These are phyloP conservation scores for Phacellophora camtschatica DNA, from an alignment of 30 jellyfish, hydroid and myxozoan species.

Conservation along the genomic window DNA sequence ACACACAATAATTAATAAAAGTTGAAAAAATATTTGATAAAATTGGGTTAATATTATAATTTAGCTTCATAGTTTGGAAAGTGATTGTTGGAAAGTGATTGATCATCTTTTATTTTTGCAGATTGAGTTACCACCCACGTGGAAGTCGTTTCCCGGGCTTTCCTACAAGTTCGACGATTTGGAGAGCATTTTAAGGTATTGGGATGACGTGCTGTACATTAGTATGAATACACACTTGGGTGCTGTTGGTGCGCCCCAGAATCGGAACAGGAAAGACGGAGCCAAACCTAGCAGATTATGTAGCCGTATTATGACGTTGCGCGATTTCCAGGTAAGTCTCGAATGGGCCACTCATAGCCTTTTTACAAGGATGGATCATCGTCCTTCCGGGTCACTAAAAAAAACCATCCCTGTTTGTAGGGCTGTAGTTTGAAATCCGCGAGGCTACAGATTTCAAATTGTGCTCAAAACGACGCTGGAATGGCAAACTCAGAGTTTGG, in stretches of 20 bases:
- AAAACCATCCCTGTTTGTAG: too few species aligned
- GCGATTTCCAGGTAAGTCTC: constrained; percentile 40
- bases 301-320: constrained; percentile 18
- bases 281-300: not conserved
- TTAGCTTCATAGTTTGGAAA: too few species aligned
- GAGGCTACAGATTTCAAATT: too few species aligned
- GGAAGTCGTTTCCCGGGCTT: constrained; percentile 62
- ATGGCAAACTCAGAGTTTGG: too few species aligned
- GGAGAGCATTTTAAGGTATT: constrained; percentile 63
- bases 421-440: too few species aligned
- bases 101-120: too few species aligned
- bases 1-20: too few species aligned
- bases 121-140: constrained; percentile 61
- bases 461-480: too few species aligned
- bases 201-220: constrained; percentile 78
- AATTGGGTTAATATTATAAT: too few species aligned
- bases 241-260: not conserved
- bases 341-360: not conserved
- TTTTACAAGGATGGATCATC: not conserved
- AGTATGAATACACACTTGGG: constrained; percentile 85
- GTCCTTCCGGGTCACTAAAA: not conserved
- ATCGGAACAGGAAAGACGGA: not conserved
- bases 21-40: too few species aligned
- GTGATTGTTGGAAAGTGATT: too few species aligned
- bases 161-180: constrained; percentile 49